A percentile compares a stretch with the other conserved stretches of the same genome.
These are phyloP conservation scores for Pemphredon lugubris DNA, from an alignment of 2,888 invertebrate genomes.

Conservation along the genomic window DNA sequence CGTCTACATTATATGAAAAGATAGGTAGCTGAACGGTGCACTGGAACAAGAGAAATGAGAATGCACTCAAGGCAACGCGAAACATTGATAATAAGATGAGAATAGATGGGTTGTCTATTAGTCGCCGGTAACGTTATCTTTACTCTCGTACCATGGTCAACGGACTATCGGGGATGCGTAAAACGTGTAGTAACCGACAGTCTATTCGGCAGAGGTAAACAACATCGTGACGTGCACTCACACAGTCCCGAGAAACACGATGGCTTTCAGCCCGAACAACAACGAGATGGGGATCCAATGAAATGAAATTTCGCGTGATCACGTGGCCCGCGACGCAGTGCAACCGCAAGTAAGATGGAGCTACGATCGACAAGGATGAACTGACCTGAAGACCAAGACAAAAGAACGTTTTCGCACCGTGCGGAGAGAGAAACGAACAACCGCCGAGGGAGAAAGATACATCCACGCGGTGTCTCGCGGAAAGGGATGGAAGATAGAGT, in stretches of 20 bases:
- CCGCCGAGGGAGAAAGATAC: slow-evolving; percentile 15
- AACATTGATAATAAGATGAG: slow-evolving; percentile 13
- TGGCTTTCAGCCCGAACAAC: slow-evolving; percentile 13
- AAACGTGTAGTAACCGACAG: slow-evolving; percentile 24
- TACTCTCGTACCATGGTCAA: slow-evolving; percentile 1
- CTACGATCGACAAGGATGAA: slow-evolving; percentile 36
- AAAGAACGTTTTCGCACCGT: background rate
- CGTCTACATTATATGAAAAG: background rate
- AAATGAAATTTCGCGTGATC: slow-evolving; percentile 11
- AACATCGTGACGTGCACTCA: slow-evolving; percentile 13
- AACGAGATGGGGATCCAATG: slow-evolving; percentile 36
- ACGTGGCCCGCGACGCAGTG: slow-evolving; percentile 45
- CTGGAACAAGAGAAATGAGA: slow-evolving; percentile 8
- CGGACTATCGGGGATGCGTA: slow-evolving; percentile 11
- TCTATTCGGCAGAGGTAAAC: slow-evolving; percentile 36
- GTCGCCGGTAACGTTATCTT: slow-evolving; percentile 6
- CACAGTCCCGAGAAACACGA: slow-evolving; percentile 19
- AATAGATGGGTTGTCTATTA: slow-evolving; percentile 27
- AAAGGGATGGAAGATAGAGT: slow-evolving; percentile 29
- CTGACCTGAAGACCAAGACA: slow-evolving; percentile 3
- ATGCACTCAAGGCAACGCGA: background rate
- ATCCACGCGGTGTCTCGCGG: slow-evolving; percentile 9
- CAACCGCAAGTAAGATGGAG: slow-evolving; percentile 49
- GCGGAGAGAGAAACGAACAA: background rate
- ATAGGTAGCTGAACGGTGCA: background rate